Evolutionary conservation across 2,797 vertebrate species (phyloP).

Genomic region (Pangasius mekongensis): DNA sequence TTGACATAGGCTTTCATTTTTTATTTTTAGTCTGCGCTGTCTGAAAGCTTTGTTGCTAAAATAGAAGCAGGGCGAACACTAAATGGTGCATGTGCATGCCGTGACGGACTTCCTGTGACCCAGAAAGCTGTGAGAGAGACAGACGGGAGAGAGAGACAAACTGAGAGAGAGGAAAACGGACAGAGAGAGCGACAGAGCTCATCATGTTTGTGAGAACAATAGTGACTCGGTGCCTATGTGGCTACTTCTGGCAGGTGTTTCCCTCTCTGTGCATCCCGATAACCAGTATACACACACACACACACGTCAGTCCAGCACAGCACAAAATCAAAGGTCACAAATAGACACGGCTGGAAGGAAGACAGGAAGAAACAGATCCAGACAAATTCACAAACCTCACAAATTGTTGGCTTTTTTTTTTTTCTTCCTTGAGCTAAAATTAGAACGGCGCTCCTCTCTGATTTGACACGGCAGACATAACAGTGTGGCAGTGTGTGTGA

Average conservation of each 20-base stretch:
- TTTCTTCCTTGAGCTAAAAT: conserved; percentile 2
- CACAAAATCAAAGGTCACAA: conserved; percentile 62
- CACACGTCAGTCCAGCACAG: conserved; percentile 59
- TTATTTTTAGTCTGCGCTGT: neutral
- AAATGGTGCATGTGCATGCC: conserved; percentile 36
- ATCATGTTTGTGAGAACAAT: conserved; percentile 58
- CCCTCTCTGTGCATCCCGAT: conserved; percentile 59
- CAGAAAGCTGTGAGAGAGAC: neutral
- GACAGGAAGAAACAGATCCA: conserved; percentile 46
- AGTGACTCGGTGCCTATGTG: conserved; percentile 47
- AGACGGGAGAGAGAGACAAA: neutral
- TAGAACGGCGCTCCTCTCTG: conserved; percentile 32
- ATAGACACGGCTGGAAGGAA: conserved; percentile 61
- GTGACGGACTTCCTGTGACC: conserved; percentile 65
- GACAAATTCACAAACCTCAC: conserved; percentile 39
- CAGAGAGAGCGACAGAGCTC: conserved; percentile 34
- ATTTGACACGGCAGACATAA: conserved; percentile 54
- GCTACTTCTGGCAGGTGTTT: conserved; percentile 70
- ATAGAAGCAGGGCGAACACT: conserved; percentile 11
- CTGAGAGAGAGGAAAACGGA: neutral
- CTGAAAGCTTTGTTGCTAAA: conserved; percentile 21
- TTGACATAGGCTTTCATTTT: neutral
- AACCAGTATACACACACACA: conserved; percentile 38
- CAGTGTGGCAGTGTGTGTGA: conserved; percentile 42
- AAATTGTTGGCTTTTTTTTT: conserved; percentile 37